Evolutionary conservation across 2,797 vertebrate species (phyloP).

Genomic region (Meda fulgida): DNA sequence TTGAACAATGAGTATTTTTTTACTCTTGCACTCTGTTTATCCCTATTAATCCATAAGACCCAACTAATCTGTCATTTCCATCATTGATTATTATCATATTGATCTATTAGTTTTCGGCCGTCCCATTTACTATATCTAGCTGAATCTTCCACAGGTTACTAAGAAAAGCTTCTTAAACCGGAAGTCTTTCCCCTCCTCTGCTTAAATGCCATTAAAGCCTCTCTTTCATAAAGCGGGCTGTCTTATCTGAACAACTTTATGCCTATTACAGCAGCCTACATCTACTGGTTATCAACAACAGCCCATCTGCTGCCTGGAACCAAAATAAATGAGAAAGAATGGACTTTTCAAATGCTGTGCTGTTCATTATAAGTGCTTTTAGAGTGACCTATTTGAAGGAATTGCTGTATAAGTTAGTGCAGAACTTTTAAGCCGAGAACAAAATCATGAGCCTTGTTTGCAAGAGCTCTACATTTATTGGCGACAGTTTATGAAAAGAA

Average conservation of each 20-base stretch:
- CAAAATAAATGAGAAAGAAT: conserved; percentile 39
- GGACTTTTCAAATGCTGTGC: conserved; percentile 37
- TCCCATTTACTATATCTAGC: background rate
- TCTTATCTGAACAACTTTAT: conserved; percentile 37
- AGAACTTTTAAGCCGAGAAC: conserved; percentile 15
- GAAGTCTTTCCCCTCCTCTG: background rate
- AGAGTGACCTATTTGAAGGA: conserved; percentile 34
- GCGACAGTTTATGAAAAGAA: conserved; percentile 17
- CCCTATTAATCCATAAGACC: background rate
- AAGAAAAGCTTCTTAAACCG: conserved; percentile 4
- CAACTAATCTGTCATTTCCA: background rate
- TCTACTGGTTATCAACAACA: conserved; percentile 36
- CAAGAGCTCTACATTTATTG: conserved; percentile 5
- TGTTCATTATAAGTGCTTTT: conserved; percentile 31
- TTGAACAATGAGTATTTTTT: too few species aligned
- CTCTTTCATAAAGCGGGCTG: background rate
- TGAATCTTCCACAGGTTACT: background rate
- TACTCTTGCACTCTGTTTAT: too few species aligned
- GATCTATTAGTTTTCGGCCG: fast-evolving
- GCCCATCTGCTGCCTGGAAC: conserved; percentile 44
- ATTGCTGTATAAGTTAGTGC: conserved; percentile 23
- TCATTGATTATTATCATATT: background rate
- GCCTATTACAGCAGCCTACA: conserved; percentile 16
- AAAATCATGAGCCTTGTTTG: background rate
- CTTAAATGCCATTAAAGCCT: conserved; percentile 42